phyloP scores from a whole-genome alignment of 2,113 vertebrate species.

The Felis catus region DNA sequence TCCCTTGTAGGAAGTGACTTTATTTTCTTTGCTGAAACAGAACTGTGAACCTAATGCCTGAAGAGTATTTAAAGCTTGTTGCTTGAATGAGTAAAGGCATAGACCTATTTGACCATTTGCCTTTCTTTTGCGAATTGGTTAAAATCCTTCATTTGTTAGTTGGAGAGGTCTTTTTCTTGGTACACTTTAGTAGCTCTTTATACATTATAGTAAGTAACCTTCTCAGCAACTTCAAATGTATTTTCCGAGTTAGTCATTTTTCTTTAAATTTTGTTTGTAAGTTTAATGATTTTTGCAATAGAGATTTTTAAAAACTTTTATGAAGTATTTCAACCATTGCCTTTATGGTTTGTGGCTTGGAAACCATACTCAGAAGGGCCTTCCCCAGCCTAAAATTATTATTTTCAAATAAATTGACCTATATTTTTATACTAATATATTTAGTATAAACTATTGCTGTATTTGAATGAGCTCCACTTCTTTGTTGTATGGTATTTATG shows the following conservation, averaged over 20 bases:
- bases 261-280: slow-evolving; percentile 3
- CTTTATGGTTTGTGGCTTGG: slow-evolving; percentile 33
- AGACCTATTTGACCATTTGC: neutral
- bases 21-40: neutral
- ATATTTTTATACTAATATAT: neutral
- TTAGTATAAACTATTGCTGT: neutral
- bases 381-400: neutral
- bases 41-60: neutral
- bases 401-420: neutral
- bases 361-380: neutral
- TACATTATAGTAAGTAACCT: neutral
- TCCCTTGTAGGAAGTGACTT: neutral
- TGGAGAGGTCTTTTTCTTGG: neutral
- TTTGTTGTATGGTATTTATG: neutral
- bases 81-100: neutral
- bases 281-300: slow-evolving; percentile 22
- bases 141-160: neutral
- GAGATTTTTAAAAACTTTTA: neutral
- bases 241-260: slow-evolving; percentile 28
- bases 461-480: neutral
- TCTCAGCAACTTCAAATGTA: slow-evolving; percentile 7
- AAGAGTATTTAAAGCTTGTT: neutral
- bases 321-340: slow-evolving; percentile 3
- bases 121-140: neutral
- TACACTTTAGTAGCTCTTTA: neutral